phyloP scores from a whole-genome alignment of 2,113 vertebrate genomes.

The Istiophorus platypterus region DNA sequence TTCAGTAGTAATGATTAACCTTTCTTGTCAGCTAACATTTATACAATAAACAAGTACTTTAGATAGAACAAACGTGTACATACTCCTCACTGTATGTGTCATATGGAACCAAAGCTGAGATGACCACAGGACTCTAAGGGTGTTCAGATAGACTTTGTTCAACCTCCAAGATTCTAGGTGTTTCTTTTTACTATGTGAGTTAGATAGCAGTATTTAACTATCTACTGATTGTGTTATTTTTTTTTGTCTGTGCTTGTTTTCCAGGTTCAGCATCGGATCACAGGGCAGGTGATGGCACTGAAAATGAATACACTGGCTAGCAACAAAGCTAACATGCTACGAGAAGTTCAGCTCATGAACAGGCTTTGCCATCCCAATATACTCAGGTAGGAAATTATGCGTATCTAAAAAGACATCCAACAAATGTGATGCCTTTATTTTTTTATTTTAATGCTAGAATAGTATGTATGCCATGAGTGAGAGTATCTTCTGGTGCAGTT shows the following conservation, averaged over 20 bases:
- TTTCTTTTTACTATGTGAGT: not conserved
- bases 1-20: not conserved
- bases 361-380: slow-evolving; percentile 88
- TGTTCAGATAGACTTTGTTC: too few relatives aligned
- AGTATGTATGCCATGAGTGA: too few relatives aligned
- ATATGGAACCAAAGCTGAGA: not conserved
- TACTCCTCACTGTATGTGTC: not conserved
- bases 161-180: not conserved
- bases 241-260: slow-evolving; percentile 1
- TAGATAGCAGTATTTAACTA: not conserved
- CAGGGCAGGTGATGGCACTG: slow-evolving; percentile 96
- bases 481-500: too few relatives aligned
- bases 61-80: not conserved
- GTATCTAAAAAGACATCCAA: not conserved
- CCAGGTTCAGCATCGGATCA: slow-evolving; percentile 93
- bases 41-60: not conserved
- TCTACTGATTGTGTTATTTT: not conserved
- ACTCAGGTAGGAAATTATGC: slow-evolving; percentile 71
- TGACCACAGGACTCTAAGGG: not conserved
- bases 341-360: slow-evolving; percentile 98
- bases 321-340: slow-evolving; percentile 95
- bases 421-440: not conserved
- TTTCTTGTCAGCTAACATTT: not conserved
- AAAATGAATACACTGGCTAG: slow-evolving; percentile 98
- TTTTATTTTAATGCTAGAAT: too few relatives aligned